These are phyloP conservation scores for Cairina moschata DNA, from an alignment of 2,113 vertebrate species.

Conservation along the genomic window DNA sequence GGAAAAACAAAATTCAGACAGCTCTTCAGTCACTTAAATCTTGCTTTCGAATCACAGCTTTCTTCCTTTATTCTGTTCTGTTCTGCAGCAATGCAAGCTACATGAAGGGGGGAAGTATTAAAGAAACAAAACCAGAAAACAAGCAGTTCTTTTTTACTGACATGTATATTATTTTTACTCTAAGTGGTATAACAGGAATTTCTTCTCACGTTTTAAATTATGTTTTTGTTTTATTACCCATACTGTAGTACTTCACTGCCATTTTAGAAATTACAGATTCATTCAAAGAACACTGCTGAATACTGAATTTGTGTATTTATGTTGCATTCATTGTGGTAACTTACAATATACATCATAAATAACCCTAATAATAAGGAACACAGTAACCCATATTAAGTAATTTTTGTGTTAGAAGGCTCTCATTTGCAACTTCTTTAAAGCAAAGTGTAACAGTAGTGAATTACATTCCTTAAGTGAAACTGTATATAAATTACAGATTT, in stretches of 20 bases:
- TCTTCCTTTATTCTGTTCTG: not conserved
- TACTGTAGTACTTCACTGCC: not conserved
- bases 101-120: not conserved
- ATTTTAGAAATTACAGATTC: not conserved
- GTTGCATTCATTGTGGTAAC: not conserved
- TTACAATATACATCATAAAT: not conserved
- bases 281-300: not conserved
- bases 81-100: not conserved
- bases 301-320: not conserved
- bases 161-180: not conserved
- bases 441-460: not conserved
- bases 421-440: not conserved
- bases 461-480: not conserved
- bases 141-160: not conserved
- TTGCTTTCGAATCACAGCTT: not conserved
- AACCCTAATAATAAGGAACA: not conserved
- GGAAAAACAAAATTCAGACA: slow-evolving; percentile 10
- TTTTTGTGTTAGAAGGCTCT: not conserved
- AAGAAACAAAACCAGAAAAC: not conserved
- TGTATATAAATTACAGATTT: not conserved
- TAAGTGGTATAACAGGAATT: not conserved
- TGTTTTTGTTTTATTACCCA: not conserved
- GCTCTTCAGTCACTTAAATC: not conserved
- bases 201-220: not conserved
- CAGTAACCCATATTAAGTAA: not conserved